Base-by-base conservation (phyloP, 1,140 invertebrate genomes). In the Megalonaias nervosa region DNA sequence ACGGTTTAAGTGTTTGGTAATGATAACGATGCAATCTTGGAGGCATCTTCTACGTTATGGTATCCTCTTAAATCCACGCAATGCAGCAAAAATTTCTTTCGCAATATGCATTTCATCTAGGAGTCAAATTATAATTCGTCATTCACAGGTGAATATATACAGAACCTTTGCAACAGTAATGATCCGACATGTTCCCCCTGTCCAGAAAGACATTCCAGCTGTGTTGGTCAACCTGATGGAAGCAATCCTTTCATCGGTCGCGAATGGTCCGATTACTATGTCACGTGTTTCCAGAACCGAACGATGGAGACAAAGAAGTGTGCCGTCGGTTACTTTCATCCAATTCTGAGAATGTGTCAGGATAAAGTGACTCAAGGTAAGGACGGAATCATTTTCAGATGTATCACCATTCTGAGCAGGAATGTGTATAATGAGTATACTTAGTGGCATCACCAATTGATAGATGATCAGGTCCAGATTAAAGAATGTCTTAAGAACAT, bases 221-320 rank as follows among this genome's bases (percentile, higher is more conserved):
- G 81, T 80, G 61, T 71, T 15, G 77, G 62, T n/a, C 61, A 79
- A 3, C 23, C 72, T 2, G 74, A 85, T 71, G 84, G 82, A 17
- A 62, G 67, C 14, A 73, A 85, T 9, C 48, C 76, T 6, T 79
- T 83, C 71, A 65, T 65, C 6, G 21, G 59, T 14, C 73, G 70
- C 38, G 66, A 77, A 23, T 84, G 79, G 82, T 71, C 61, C 19
- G 58, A 75, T 21, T 57, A 80, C 21, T 83, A 77, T 75, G 70
- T 79, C n/a, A 57, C 58, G 17, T 83, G 84, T 71, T 48, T 67
- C n/a, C 62, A 81, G 56, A 79, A 81, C 56, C 73, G 82, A 69
- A 83, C 82, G 1, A 68, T 77, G 9, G 71, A 23, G 17, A n/a
- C 75, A 17, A 70, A 79, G 48, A 56, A 76, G 14, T 83, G 82